Percentiles rank a stretch among this genome's conserved stretches.
Evolutionary conservation across 2,797 vertebrate species (phyloP).

Genomic region (Emys orbicularis): DNA sequence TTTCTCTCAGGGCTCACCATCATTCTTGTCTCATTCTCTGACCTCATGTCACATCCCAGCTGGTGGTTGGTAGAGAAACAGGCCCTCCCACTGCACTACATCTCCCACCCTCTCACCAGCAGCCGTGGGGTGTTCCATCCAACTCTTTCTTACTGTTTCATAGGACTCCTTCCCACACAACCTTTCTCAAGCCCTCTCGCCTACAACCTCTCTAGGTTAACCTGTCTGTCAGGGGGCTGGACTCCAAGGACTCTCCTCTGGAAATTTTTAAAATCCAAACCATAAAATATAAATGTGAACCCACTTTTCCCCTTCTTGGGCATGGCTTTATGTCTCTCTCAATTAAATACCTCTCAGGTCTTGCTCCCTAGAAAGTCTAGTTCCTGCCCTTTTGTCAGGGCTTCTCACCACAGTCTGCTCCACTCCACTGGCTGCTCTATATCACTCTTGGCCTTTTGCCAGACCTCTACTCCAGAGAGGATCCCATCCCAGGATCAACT

Average conservation of each 20-base stretch:
- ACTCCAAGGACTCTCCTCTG: neutral
- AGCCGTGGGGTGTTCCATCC: neutral
- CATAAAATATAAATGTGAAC: neutral
- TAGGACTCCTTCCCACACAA: neutral
- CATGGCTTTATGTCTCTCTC: neutral
- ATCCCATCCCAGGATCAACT: neutral
- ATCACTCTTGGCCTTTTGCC: neutral
- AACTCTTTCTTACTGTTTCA: neutral
- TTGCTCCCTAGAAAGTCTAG: neutral
- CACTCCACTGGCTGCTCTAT: neutral
- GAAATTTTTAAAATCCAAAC: neutral
- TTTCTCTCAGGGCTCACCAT: neutral
- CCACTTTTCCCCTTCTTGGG: neutral
- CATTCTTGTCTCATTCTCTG: neutral
- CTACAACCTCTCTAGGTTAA: neutral
- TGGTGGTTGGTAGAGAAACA: neutral
- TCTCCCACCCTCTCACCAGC: neutral
- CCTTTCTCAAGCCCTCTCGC: neutral
- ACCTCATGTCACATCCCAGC: neutral
- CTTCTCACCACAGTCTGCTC: neutral
- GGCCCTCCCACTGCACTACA: neutral
- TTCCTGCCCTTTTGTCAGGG: neutral
- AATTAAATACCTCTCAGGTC: neutral
- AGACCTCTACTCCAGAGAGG: neutral
- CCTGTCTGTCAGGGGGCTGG: neutral